Conservation (phyloP, 2,113 vertebrate species). For the Nymphicus hollandicus region DNA sequence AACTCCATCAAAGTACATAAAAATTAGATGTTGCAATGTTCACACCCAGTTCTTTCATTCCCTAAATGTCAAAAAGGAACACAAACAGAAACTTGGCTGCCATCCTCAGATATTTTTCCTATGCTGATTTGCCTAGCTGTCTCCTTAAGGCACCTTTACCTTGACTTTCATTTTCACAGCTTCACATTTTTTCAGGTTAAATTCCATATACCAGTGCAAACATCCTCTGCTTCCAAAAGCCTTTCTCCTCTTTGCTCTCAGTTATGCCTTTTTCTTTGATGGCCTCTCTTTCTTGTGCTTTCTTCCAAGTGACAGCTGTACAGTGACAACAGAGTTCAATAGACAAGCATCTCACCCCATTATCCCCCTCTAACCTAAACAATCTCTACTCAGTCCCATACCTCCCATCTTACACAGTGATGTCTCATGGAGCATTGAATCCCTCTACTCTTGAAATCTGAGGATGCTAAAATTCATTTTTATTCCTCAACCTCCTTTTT, state of each 20-base stretch:
- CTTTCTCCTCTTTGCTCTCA: neutral
- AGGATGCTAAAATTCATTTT: neutral
- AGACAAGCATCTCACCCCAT: neutral
- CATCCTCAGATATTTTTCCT: neutral
- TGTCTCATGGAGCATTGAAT: neutral
- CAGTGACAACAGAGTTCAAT: neutral
- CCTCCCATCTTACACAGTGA: neutral
- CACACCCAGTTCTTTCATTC: neutral
- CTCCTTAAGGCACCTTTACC: neutral
- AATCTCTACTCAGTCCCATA: neutral
- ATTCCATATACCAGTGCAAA: neutral
- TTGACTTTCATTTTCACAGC: neutral
- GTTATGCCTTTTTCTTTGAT: neutral
- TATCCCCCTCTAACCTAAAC: neutral
- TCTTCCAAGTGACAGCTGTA: neutral
- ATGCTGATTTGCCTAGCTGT: neutral
- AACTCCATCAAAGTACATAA: constrained; percentile 12
- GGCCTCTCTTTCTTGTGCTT: neutral
- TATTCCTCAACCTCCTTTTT: neutral
- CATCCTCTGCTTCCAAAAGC: neutral
- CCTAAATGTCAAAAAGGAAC: constrained; percentile 18
- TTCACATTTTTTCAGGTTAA: neutral
- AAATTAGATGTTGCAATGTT: constrained; percentile 7
- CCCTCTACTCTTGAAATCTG: neutral
- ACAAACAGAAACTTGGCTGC: constrained; percentile 38